Evolutionary conservation across 2,113 vertebrate genomes (phyloP).

Genomic region (Oriolus oriolus): DNA sequence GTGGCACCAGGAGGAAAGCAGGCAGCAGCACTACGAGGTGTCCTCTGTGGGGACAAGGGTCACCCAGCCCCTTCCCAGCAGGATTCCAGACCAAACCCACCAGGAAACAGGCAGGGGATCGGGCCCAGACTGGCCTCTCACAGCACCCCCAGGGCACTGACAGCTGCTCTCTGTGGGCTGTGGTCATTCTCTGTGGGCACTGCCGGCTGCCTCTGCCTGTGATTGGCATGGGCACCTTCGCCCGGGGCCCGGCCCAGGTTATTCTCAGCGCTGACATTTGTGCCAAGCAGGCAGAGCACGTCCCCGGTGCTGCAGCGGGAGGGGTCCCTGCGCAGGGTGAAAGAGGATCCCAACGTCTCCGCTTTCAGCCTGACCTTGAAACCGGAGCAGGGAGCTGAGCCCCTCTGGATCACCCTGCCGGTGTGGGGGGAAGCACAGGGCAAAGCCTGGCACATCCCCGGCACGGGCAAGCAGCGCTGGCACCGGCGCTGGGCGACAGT

Average conservation of each 20-base stretch:
- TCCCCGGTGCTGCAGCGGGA: background rate
- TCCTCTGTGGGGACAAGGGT: background rate
- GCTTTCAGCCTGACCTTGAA: slow-evolving; percentile 56
- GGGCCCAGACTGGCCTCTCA: rapidly evolving
- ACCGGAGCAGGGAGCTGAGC: background rate
- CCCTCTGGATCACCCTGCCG: background rate
- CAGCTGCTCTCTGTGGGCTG: rapidly evolving
- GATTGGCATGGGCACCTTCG: background rate
- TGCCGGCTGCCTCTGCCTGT: background rate
- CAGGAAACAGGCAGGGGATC: rapidly evolving
- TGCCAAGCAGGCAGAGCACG: slow-evolving; percentile 23
- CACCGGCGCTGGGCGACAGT: background rate
- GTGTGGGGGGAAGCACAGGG: background rate
- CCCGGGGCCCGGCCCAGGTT: background rate
- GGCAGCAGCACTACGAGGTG: background rate
- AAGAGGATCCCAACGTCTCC: background rate
- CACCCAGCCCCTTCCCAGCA: background rate
- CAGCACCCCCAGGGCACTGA: background rate
- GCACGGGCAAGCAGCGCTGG: background rate
- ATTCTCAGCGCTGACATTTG: slow-evolving; percentile 62
- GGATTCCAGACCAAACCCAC: background rate
- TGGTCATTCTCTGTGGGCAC: background rate
- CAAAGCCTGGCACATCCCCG: background rate
- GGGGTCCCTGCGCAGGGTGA: background rate
- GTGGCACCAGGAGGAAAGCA: background rate